Percentiles rank a stretch among this genome's conserved stretches.
Conservation (phyloP, 1,140 invertebrate genomes). For the Lethocerus indicus region DNA sequence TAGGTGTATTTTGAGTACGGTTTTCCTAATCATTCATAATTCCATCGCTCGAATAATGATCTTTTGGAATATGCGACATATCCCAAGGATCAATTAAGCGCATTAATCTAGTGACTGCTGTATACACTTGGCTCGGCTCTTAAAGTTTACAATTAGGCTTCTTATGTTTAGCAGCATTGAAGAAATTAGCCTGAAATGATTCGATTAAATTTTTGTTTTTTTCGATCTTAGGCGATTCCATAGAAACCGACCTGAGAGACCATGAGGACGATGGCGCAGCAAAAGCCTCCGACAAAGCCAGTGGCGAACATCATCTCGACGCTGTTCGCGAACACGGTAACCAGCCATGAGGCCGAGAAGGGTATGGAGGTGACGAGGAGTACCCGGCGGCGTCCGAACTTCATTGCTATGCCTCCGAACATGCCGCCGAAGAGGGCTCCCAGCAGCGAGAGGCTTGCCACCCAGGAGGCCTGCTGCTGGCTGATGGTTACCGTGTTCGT, state of each 20-base stretch:
- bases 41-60: too few species aligned
- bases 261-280: conserved; percentile 60
- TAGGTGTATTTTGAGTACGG: too few species aligned
- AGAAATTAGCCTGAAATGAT: too few species aligned
- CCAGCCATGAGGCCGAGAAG: conserved; percentile 53
- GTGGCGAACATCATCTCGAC: conserved; percentile 59
- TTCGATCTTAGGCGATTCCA: too few species aligned
- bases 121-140: too few species aligned
- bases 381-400: conserved; percentile 46
- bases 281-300: conserved; percentile 60
- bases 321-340: conserved; percentile 52
- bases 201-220: too few species aligned
- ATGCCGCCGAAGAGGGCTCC: conserved; percentile 58
- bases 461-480: conserved; percentile 63
- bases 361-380: conserved; percentile 50
- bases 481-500: conserved; percentile 38
- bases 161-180: too few species aligned
- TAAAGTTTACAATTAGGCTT: too few species aligned
- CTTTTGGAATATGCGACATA: too few species aligned
- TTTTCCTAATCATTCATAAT: too few species aligned
- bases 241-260: conserved; percentile 44
- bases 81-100: too few species aligned
- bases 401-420: conserved; percentile 54
- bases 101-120: too few species aligned
- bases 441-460: conserved; percentile 55